Evolutionary conservation across 2,888 invertebrate genomes (phyloP).

Genomic region (Oscheius sp.): DNA sequence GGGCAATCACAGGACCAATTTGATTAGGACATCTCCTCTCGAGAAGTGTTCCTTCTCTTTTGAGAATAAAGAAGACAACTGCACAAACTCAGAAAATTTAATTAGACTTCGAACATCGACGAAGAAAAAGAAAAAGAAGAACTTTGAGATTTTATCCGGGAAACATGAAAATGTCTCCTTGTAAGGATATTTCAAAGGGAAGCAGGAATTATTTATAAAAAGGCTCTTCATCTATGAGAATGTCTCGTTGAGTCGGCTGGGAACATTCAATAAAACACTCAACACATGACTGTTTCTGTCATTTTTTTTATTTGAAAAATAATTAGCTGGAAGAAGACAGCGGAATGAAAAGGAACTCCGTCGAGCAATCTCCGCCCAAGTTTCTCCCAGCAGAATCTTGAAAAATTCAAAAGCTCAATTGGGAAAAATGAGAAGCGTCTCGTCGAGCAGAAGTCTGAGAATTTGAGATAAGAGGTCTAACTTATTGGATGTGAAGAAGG

Average conservation of each 20-base stretch:
- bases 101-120: neutral
- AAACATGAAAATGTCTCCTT: too few species aligned
- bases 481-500: conserved; percentile 11
- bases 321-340: neutral
- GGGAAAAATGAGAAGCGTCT: conserved; percentile 20
- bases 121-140: too few species aligned
- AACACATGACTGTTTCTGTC: neutral
- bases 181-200: too few species aligned
- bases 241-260: too few species aligned
- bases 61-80: neutral
- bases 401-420: conserved; percentile 32
- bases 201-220: neutral
- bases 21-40: neutral
- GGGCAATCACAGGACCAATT: conserved; percentile 26
- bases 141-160: conserved; percentile 1
- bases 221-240: neutral
- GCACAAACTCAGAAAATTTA: neutral
- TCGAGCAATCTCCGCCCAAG: neutral
- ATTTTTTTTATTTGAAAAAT: neutral
- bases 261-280: too few species aligned
- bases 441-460: conserved; percentile 3
- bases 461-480: neutral
- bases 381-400: conserved; percentile 9
- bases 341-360: neutral
- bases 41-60: neutral